Base-by-base conservation (phyloP, 2,888 invertebrate genomes). In the Meganola albula region DNA sequence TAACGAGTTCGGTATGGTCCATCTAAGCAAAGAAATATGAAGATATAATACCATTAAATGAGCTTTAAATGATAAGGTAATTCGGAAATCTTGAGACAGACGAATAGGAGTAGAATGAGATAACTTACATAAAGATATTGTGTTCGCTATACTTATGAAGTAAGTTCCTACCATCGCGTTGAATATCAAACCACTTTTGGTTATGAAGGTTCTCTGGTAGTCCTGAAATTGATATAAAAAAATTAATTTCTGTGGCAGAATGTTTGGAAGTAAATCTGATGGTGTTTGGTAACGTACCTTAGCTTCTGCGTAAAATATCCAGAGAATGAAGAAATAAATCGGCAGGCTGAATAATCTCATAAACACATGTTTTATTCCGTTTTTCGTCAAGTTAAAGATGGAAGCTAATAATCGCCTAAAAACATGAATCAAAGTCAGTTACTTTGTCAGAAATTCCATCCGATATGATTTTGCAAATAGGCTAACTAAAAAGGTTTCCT, bases 1-100 rank as follows among this genome's bases (percentile, higher is more conserved):
- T 96, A 97, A 22, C 95, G 88, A n/a, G 94, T 95, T n/a, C 97
- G 87, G 76, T 94, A 94, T 16, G 90, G 90, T 2, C 94, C 92
- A 83, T 91, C 94, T 94, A 21, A 34, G 25, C n/a, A 23, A 25
- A 18, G 5, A 22, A 2, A 8, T 11, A 41, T 24, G 3, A 20
- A 8, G 7, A 22, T 18, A 16, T 10, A 6, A 2, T 21, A 16
- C 12, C 16, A n/a, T n/a, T n/a, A n/a, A n/a, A n/a, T n/a, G n/a
- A n/a, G n/a, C n/a, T n/a, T n/a, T n/a, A n/a, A n/a, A n/a, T n/a
- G n/a, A n/a, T n/a, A n/a, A n/a, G n/a, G n/a, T n/a, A n/a, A n/a
- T n/a, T n/a, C n/a, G 16, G 6, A 16, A 16, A 6, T 16, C 6
- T 16, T 16, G 6, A 5, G 7, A 10, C 14, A 38, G 1, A 7